Conservation (phyloP, 1,140 invertebrate species). For the Harlomillsia oculata region DNA sequence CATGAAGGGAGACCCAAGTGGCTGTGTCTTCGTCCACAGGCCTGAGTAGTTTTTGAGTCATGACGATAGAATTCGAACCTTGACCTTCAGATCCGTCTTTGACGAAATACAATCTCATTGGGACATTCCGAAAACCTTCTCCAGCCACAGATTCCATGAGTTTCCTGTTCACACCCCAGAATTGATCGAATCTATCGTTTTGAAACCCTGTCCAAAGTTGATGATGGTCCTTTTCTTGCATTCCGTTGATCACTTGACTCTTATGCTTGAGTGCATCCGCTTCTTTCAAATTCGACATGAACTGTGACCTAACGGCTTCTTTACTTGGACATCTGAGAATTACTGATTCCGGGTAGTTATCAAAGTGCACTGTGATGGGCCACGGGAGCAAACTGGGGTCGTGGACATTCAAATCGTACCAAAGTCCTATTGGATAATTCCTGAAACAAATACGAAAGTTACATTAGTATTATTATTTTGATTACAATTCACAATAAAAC, state of each 20-base stretch:
- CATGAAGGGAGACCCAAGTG: constrained; percentile 28
- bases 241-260: constrained; percentile 77
- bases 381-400: constrained; percentile 71
- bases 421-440: constrained; percentile 91
- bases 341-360: constrained; percentile 72
- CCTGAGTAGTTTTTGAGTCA: constrained; percentile 66
- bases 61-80: constrained; percentile 39
- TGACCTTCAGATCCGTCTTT: too few species aligned
- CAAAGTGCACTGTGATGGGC: constrained; percentile 90
- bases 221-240: constrained; percentile 97
- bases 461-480: neutral
- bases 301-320: constrained; percentile 83
- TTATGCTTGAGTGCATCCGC: constrained; percentile 93
- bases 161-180: constrained; percentile 91
- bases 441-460: constrained; percentile 39
- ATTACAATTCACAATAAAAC: neutral
- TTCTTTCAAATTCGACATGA: constrained; percentile 93
- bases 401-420: constrained; percentile 70
- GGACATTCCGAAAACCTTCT: constrained; percentile 84
- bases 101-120: constrained; percentile 82
- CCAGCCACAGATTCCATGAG: constrained; percentile 72
- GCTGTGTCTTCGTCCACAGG: constrained; percentile 50
- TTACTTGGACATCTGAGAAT: constrained; percentile 67
- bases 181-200: constrained; percentile 98
- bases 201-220: constrained; percentile 88